Conservation (phyloP, 2,797 vertebrate species). For the Lacerta agilis region DNA sequence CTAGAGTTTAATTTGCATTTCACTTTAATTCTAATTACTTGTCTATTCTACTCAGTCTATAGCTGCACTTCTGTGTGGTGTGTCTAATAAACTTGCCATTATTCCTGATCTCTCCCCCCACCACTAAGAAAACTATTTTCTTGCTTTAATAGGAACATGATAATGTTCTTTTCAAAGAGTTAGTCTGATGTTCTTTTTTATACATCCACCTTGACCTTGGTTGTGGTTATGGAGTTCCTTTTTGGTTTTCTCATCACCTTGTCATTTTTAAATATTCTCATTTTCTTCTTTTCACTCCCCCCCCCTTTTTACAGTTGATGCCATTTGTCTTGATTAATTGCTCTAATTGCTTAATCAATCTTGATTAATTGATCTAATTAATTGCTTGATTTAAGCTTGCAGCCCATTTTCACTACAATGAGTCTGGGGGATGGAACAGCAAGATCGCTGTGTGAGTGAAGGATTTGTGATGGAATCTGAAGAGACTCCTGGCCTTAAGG, state of each 20-base stretch:
- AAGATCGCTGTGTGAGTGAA: neutral
- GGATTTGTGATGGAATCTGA: neutral
- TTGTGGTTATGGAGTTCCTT: neutral
- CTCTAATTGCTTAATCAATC: neutral
- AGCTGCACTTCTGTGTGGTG: neutral
- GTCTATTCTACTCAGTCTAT: neutral
- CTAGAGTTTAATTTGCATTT: slow-evolving; percentile 13
- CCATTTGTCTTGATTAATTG: slow-evolving; percentile 1
- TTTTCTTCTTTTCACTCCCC: neutral
- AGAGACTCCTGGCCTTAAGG: neutral
- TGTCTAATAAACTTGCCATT: neutral
- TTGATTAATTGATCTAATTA: slow-evolving; percentile 14
- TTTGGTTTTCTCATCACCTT: neutral
- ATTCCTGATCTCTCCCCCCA: neutral
- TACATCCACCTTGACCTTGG: neutral
- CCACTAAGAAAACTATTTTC: neutral
- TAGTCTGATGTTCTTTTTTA: neutral
- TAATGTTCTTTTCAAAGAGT: neutral
- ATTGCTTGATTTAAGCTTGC: slow-evolving; percentile 4
- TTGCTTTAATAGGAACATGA: neutral
- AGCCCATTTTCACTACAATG: neutral
- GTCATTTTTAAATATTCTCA: neutral
- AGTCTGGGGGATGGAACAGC: neutral
- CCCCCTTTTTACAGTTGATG: neutral
- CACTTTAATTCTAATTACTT: slow-evolving; percentile 12